A percentile compares a stretch with the other conserved stretches of the same genome.
phyloP scores from a whole-genome alignment of 2,888 invertebrate species.

The Stegophylla sp. region DNA sequence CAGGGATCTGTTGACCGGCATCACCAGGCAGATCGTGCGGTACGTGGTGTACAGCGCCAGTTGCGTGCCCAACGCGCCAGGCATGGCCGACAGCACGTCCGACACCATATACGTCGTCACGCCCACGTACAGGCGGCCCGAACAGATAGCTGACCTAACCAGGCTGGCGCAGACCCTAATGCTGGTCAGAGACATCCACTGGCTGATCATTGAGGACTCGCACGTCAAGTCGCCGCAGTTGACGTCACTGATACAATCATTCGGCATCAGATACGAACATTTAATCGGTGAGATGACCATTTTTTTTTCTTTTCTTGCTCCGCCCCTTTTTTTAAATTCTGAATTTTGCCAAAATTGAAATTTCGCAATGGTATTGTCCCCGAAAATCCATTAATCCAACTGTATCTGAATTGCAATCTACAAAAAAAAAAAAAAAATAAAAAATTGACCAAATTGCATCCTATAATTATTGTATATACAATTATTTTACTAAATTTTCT shows the following conservation, averaged over 20 bases:
- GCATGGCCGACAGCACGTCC: constrained; percentile 7
- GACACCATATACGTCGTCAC: constrained; percentile 72
- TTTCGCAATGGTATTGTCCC: too few species aligned
- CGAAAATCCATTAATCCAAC: too few species aligned
- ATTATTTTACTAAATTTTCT: too few species aligned
- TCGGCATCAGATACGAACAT: constrained; percentile 70
- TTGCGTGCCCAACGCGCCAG: background rate
- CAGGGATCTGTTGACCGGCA: constrained; percentile 47
- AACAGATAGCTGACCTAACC: constrained; percentile 82
- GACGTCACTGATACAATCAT: constrained; percentile 67
- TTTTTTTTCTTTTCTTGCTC: too few species aligned
- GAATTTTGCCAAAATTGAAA: too few species aligned
- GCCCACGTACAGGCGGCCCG: constrained; percentile 77
- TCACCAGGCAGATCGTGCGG: constrained; percentile 41
- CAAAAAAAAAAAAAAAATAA: too few species aligned
- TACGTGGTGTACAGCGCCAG: constrained; percentile 50
- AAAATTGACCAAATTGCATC: too few species aligned
- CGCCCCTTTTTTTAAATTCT: too few species aligned
- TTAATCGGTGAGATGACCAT: constrained; percentile 67
- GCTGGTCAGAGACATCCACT: constrained; percentile 73
- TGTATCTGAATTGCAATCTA: too few species aligned
- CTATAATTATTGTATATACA: too few species aligned
- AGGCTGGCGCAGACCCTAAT: constrained; percentile 75
- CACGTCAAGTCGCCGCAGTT: constrained; percentile 67
- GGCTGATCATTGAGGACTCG: constrained; percentile 80